These are phyloP conservation scores for Episyrphus balteatus DNA, from an alignment of 1,140 invertebrate species.

Conservation along the genomic window DNA sequence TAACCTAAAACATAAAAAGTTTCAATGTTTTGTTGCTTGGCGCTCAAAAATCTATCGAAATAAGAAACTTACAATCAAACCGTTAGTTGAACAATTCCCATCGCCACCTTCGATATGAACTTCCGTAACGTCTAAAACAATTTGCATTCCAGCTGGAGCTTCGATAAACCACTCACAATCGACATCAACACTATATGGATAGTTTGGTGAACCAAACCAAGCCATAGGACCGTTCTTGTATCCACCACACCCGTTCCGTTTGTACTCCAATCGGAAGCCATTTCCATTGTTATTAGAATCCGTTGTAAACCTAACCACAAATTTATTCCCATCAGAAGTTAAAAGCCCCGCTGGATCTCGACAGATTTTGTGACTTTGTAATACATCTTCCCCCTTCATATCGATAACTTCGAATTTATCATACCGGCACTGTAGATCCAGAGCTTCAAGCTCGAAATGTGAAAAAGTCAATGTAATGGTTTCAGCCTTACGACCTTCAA, in stretches of 20 bases:
- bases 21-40: too few relatives aligned
- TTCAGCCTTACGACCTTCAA: slow-evolving; percentile 55
- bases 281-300: slow-evolving; percentile 29
- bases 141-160: slow-evolving; percentile 48
- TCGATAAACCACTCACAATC: slow-evolving; percentile 64
- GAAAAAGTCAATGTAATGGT: slow-evolving; percentile 62
- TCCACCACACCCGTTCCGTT: slow-evolving; percentile 36
- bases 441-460: slow-evolving; percentile 54
- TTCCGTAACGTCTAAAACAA: slow-evolving; percentile 37
- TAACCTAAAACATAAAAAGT: neutral
- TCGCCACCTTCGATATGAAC: slow-evolving; percentile 47
- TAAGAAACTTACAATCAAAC: slow-evolving; percentile 4
- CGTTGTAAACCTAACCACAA: slow-evolving; percentile 41
- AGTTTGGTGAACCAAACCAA: slow-evolving; percentile 17
- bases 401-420: slow-evolving; percentile 44
- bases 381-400: slow-evolving; percentile 20
- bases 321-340: slow-evolving; percentile 19
- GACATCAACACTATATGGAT: slow-evolving; percentile 50
- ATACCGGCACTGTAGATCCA: slow-evolving; percentile 35
- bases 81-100: slow-evolving; percentile 13
- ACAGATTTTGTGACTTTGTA: slow-evolving; percentile 40
- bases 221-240: too few relatives aligned
- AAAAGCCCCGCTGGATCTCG: slow-evolving; percentile 1
- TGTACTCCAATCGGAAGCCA: slow-evolving; percentile 42
- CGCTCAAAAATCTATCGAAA: too few relatives aligned